phyloP scores from a whole-genome alignment of 2,888 invertebrate species.

The Oscheius sp. region DNA sequence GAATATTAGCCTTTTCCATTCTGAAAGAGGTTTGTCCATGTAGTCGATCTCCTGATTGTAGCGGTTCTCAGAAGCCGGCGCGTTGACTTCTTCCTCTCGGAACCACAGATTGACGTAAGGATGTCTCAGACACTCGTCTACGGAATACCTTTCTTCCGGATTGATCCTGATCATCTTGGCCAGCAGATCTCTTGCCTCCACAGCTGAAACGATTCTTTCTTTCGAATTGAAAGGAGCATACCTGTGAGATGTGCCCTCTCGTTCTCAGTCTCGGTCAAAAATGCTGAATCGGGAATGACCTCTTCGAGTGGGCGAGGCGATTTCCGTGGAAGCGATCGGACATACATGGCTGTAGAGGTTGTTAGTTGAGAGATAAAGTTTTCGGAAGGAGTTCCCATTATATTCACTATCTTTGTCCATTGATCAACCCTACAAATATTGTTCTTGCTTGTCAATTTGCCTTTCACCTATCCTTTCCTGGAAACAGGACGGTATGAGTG shows the following conservation, averaged over 20 bases:
- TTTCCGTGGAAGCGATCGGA: slow-evolving; percentile 41
- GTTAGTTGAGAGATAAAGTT: slow-evolving; percentile 60
- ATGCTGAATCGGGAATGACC: slow-evolving; percentile 49
- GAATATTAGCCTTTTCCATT: slow-evolving; percentile 98
- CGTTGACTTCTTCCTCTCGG: slow-evolving; percentile 86
- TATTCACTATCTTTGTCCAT: slow-evolving; percentile 72
- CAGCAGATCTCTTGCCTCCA: slow-evolving; percentile 94
- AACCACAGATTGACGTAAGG: slow-evolving; percentile 99
- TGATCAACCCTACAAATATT: slow-evolving; percentile 64
- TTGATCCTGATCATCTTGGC: slow-evolving; percentile 98
- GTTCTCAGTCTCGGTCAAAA: slow-evolving; percentile 54
- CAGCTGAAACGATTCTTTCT: slow-evolving; percentile 77
- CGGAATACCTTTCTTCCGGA: slow-evolving; percentile 95
- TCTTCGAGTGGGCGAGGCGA: slow-evolving; percentile 40
- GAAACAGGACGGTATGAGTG: slow-evolving; percentile 95
- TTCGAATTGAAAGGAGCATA: slow-evolving; percentile 24
- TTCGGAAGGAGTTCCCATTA: slow-evolving; percentile 63
- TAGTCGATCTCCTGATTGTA: slow-evolving; percentile 99
- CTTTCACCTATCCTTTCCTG: slow-evolving; percentile 86
- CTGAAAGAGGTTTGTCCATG: slow-evolving; percentile 97
- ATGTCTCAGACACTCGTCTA: slow-evolving; percentile 94
- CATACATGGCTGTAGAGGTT: slow-evolving; percentile 63
- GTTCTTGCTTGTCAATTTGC: not conserved
- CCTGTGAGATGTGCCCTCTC: slow-evolving; percentile 56
- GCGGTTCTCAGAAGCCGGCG: slow-evolving; percentile 89